These are phyloP conservation scores for Hassar affinis DNA, from an alignment of 2,113 vertebrate genomes.

Conservation along the genomic window DNA sequence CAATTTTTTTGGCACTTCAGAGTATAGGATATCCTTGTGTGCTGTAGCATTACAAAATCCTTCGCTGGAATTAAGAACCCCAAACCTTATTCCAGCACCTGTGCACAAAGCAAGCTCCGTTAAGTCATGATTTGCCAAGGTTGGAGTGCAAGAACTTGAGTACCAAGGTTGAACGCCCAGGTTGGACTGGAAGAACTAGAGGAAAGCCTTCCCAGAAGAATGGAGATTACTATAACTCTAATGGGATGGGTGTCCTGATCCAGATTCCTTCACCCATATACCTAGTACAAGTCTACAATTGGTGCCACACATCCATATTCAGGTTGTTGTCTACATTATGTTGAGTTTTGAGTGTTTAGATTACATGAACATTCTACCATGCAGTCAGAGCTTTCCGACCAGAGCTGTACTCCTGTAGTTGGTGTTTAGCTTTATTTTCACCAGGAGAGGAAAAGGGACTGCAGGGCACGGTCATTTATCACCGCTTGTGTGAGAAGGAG, in stretches of 20 bases:
- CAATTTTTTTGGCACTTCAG: too few species aligned
- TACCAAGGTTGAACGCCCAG: too few species aligned
- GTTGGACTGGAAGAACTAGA: not conserved
- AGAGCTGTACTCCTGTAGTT: not conserved
- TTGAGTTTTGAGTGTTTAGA: not conserved
- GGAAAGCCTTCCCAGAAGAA: not conserved
- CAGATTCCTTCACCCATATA: not conserved
- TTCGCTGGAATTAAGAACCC: not conserved
- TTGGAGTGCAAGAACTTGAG: too few species aligned
- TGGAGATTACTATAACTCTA: not conserved
- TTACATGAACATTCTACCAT: not conserved
- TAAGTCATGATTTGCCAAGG: not conserved
- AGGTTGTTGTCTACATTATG: not conserved
- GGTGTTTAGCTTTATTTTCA: constrained; percentile 1
- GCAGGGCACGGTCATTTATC: constrained; percentile 38
- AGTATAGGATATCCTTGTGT: not conserved
- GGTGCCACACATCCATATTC: not conserved
- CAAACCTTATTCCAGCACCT: not conserved
- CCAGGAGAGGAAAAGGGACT: constrained; percentile 4
- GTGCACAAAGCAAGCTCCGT: not conserved
- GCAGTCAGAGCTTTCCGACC: not conserved
- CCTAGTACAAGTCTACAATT: not conserved
- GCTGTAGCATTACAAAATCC: not conserved
- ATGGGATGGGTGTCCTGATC: too few species aligned
- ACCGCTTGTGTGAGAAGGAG: constrained; percentile 14